A percentile compares a stretch with the other conserved stretches of the same genome.
phyloP scores from a whole-genome alignment of 2,888 invertebrate genomes.

The Seira musarum region DNA sequence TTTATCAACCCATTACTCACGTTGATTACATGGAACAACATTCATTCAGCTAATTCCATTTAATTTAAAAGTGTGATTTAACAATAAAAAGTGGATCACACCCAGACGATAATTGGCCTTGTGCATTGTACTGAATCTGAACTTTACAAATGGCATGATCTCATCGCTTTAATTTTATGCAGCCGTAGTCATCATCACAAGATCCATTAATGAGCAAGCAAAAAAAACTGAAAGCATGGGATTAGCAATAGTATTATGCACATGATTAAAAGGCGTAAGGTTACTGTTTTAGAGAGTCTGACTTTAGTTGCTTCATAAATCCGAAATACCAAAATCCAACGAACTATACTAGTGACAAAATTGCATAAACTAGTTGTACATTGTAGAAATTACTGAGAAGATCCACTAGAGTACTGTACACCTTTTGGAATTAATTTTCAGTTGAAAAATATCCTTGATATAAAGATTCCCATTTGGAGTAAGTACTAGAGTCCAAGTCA shows the following conservation, averaged over 20 bases:
- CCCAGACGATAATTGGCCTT: slow-evolving; percentile 53
- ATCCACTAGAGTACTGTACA: background rate
- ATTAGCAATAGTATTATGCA: too few species aligned
- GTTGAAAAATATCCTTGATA: slow-evolving; percentile 3
- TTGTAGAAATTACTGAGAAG: too few species aligned
- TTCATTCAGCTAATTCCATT: too few species aligned
- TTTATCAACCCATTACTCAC: too few species aligned
- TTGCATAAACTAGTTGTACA: too few species aligned
- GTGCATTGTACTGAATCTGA: slow-evolving; percentile 41
- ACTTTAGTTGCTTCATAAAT: too few species aligned
- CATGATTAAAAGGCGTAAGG: too few species aligned
- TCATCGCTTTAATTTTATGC: slow-evolving; percentile 40
- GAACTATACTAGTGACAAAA: too few species aligned
- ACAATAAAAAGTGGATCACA: slow-evolving; percentile 37
- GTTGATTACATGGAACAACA: too few species aligned
- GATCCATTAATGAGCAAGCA: slow-evolving; percentile 18
- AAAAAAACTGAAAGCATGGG: slow-evolving; percentile 4
- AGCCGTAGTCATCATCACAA: slow-evolving; percentile 13
- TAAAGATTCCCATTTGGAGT: slow-evolving; percentile 6
- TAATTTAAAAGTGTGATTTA: too few species aligned
- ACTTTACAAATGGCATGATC: slow-evolving; percentile 31
- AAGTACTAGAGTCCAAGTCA: background rate
- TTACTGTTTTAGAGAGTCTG: too few species aligned
- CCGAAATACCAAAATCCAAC: too few species aligned
- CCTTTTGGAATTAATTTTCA: slow-evolving; percentile 13